Base-by-base conservation (phyloP, 2,113 vertebrate species). In the Ammodytes marinus region DNA sequence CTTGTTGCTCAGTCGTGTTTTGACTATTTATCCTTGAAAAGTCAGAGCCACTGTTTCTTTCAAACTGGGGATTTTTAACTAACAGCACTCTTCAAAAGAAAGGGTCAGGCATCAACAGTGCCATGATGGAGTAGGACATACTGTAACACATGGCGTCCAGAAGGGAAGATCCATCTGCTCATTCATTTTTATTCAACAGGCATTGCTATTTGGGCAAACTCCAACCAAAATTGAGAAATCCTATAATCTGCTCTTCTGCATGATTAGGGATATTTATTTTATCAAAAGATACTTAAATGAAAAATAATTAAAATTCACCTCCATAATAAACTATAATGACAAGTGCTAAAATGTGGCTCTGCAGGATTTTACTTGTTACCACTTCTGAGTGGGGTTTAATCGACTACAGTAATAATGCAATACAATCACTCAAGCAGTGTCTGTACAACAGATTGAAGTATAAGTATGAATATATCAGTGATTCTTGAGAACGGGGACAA, bases 81-180 rank as follows among this genome's bases (percentile, higher is more conserved):
- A 76, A 77, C 9, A 45, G 60, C 43, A 9, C 35, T 57, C 40
- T 60, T 74, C 73, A 68, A 49, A 63, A 74, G 52, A 19, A 68
- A 59, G 50, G 46, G 68, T 85, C 76, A 55, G 50, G 55, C 63
- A n/a, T 74, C 76, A 66, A 35, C 65, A 53, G n/a, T 11, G 72
- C 58, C 14, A 15, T 83, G 82, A 78, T 37, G 74, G 58, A 65
- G 59, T 40, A 63, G 76, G 75, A 85, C 53, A 50, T 50, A 27
- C 27, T 27, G 70, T 72, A 78, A 79, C 77, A 81, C 86, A 82
- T 77, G 71, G 79, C 77, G 58, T 71, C 84, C 76, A 84, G 71
- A 83, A 67, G 69, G 27, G 78, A 69, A 65, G 17, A 82, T 79
- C 80, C 79, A 70, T 83, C 82, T 89, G 79, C 75, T 77, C 40